Evolutionary conservation across 2,888 invertebrate genomes (phyloP).

Genomic region (Nezara viridula): DNA sequence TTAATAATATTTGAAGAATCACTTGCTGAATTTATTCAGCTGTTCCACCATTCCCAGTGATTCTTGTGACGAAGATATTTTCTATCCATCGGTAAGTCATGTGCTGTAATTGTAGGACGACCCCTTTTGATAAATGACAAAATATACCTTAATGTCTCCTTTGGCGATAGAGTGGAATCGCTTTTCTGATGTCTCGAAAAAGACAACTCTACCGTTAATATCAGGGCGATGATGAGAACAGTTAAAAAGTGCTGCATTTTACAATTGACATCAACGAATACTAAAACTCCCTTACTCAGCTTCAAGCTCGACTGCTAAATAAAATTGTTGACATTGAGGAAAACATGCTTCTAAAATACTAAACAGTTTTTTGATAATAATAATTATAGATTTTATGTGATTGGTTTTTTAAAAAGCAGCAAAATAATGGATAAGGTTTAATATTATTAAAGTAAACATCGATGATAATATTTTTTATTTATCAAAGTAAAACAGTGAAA

Average conservation of each 20-base stretch:
- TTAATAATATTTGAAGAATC: not conserved
- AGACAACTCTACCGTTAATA: not conserved
- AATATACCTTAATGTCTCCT: not conserved
- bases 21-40: not conserved
- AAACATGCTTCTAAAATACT: not conserved
- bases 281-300: slow-evolving; percentile 12
- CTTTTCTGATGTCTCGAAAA: not conserved
- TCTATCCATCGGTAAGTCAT: not conserved
- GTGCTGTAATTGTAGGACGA: not conserved
- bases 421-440: not conserved
- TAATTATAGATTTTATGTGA: not conserved
- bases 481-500: not conserved
- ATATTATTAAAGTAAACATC: not conserved
- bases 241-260: not conserved
- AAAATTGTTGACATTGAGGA: not conserved
- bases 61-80: not conserved
- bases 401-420: not conserved
- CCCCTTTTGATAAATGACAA: not conserved
- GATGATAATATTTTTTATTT: not conserved
- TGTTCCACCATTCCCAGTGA: slow-evolving; percentile 10
- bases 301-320: not conserved
- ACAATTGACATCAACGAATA: not conserved
- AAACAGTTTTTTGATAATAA: not conserved
- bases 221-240: not conserved
- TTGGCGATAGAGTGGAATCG: not conserved